Evolutionary conservation across 2,888 invertebrate genomes (phyloP).

Genomic region (Drosophila infuscata): DNA sequence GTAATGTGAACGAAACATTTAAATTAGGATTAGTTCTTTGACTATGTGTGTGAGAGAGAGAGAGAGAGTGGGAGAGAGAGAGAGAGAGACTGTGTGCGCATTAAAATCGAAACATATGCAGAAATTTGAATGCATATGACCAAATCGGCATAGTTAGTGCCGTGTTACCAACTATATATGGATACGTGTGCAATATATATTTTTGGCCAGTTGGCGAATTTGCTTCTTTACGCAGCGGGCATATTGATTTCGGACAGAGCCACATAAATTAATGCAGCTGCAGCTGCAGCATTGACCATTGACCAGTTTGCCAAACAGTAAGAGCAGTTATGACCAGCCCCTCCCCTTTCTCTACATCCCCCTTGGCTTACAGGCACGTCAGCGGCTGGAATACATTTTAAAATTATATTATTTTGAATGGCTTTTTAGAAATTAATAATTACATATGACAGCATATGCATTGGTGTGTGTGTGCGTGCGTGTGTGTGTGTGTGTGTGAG

Average conservation of each 20-base stretch:
- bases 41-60: conserved; percentile 7
- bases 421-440: conserved; percentile 81
- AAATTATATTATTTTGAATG: conserved; percentile 82
- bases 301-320: conserved; percentile 39
- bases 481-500: conserved; percentile 6
- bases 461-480: not conserved
- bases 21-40: conserved; percentile 75
- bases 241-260: conserved; percentile 65
- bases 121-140: conserved; percentile 48
- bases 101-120: conserved; percentile 73
- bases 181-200: conserved; percentile 4
- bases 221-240: conserved; percentile 58
- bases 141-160: conserved; percentile 5
- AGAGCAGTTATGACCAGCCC: not conserved
- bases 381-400: conserved; percentile 60
- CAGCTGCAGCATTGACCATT: conserved; percentile 47
- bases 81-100: conserved; percentile 30
- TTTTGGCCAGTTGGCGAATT: conserved; percentile 54
- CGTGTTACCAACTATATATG: not conserved
- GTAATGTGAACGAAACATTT: conserved; percentile 59
- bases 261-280: conserved; percentile 76
- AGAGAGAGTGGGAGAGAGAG: not conserved
- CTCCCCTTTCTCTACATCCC: not conserved
- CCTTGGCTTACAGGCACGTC: conserved; percentile 54
- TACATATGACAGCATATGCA: conserved; percentile 69